A percentile compares a stretch with the other conserved stretches of the same genome.
These are phyloP conservation scores for Lophius piscatorius DNA, from an alignment of 2,113 vertebrate species.

Conservation along the genomic window DNA sequence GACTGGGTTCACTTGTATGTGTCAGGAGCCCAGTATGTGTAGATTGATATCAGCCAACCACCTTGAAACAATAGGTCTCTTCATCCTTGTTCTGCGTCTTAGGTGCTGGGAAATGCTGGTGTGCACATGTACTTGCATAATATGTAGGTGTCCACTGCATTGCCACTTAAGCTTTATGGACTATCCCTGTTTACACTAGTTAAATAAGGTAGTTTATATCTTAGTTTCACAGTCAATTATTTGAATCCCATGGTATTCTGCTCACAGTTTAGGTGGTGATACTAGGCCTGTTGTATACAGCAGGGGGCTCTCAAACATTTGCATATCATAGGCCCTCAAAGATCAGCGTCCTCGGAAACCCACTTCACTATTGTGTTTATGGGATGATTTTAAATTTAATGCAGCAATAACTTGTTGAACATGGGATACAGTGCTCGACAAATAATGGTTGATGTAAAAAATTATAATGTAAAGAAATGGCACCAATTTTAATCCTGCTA, in stretches of 20 bases:
- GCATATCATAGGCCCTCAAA: not conserved
- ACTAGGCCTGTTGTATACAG: constrained; percentile 18
- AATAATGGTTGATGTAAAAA: too few species aligned
- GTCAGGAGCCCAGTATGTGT: constrained; percentile 24
- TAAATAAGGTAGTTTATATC: too few species aligned
- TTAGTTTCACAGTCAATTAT: not conserved
- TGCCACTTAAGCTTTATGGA: not conserved
- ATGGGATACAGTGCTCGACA: not conserved
- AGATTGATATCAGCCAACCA: not conserved
- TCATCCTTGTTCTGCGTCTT: constrained; percentile 11
- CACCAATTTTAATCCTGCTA: too few species aligned
- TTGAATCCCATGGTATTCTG: not conserved
- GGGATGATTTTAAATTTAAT: too few species aligned
- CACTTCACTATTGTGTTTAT: too few species aligned
- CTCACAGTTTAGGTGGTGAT: not conserved
- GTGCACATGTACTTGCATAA: constrained; percentile 2
- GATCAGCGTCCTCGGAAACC: not conserved
- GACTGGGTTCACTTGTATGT: not conserved
- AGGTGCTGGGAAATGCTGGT: not conserved
- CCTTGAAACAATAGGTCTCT: constrained; percentile 25
- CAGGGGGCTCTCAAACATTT: constrained; percentile 36
- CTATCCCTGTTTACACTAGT: too few species aligned
- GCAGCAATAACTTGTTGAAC: too few species aligned
- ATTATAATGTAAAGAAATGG: too few species aligned
- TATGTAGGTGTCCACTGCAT: not conserved